Evolutionary conservation across 2,888 invertebrate genomes (phyloP), one percentile per base, ranked within the genome.

Genomic region (Cecidostiba fungosa): DNA sequence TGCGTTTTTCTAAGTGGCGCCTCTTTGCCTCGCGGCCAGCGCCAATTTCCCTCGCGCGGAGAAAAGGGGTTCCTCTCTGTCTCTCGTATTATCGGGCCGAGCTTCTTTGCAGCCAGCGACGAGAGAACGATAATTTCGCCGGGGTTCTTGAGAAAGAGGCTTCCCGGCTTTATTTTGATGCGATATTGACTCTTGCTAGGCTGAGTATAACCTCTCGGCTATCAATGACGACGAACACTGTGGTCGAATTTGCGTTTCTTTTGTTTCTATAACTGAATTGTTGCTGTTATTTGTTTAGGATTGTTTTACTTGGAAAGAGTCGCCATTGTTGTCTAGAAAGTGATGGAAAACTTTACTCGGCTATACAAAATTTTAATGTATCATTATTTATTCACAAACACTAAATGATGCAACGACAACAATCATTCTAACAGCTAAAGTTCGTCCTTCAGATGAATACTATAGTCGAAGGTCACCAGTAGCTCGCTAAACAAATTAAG

Each of bases 1-100:
- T 92, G 91, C 91, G 91, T 93, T 93, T 91, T 92, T 93, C 90
- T 90, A 90, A 91, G 90, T 89, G 89, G 89, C 88, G 86, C 85
- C 87, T 83, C 74, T 76, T 50, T 86, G 87, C 87, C 86, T 87
- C 78, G 83, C 83, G 88, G 88, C 85, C 80, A 86, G 43, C 85
- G 85, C 84, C 88, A 89, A 89, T 89, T 90, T 89, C 74, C 73
- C 76, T 10, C 23, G 32, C 69, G 74, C 43, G 8, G 66, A 36
- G 77, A 32, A 84, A 87, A 85, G 85, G 87, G 87, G 85, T 87
- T 82, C 36, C 66, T 19, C 32, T 43, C 23, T 54, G 32, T 69
- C 74, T 80, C 50, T 23, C 54, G 54, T 80, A 79, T 86, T 83
- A 79, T 86, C 77, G 80, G 43, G 62, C 72, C 59, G n/a, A 32